Base-by-base conservation (phyloP, 1,140 invertebrate species). In the Neodiprion lecontei region DNA sequence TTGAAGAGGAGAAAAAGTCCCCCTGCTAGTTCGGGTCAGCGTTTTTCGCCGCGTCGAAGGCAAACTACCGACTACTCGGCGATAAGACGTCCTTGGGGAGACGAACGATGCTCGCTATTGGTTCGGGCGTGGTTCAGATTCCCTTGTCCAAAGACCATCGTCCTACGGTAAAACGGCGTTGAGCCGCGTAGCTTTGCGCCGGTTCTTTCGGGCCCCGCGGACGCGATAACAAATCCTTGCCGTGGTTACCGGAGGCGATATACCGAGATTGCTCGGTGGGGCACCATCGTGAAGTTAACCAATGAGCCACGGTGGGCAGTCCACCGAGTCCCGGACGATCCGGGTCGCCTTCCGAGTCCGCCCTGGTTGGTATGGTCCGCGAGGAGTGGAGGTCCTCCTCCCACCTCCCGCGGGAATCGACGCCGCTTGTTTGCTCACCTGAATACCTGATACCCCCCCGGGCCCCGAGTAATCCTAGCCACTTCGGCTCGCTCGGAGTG, bases 231-330 rank as follows among this genome's bases (percentile, higher is more conserved):
- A 40, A 40, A 40, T 40, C 28, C 28, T 40, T 1, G 28, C 28
- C 28, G 28, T 40, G 28, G 28, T 40, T 40, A 40, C 28, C 28
- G 28, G 28, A 40, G 28, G 28, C 28, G 28, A 40, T 40, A 40
- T 40, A 40, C 76, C 76, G 79, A 83, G 78, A 84, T 77, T 79
- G 78, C 76, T 76, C 23, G 53, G 65, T 61, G 47, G 76, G 78
- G 77, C 75, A 83, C 80, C 28, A 40, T 40, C 28, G 78, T 79
- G 75, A 82, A 83, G 80, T 86, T 78, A 84, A 80, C 86, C 86
- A 87, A 87, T 87, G 81, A 84, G 85, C 83, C 85, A 17, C 81
- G 73, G 84, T 87, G 85, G 86, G 86, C 84, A 85, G 86, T 86
- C 83, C 84, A 70, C 83, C 77, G 78, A 12, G 53, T 61, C 53